A percentile compares a stretch with the other conserved stretches of the same genome.
Evolutionary conservation across 1,140 invertebrate genomes (phyloP).

Genomic region (Bathynomus jamesi): DNA sequence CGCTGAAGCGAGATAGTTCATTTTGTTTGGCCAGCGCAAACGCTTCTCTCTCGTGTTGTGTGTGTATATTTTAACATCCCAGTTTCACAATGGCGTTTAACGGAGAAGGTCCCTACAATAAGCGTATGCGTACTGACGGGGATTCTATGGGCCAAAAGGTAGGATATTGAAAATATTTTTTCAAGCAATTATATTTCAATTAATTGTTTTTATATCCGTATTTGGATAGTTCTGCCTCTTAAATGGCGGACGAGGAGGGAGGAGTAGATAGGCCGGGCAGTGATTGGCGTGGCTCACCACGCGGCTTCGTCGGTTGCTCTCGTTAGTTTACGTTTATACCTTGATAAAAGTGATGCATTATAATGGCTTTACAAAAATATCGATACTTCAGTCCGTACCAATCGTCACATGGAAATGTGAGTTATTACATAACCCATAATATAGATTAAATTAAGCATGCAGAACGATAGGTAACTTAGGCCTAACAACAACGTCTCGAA

Average conservation of each 20-base stretch:
- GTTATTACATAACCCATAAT: no score
- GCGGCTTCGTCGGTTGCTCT: not conserved
- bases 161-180: not conserved
- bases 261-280: not conserved
- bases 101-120: slow-evolving; percentile 50
- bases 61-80: slow-evolving; percentile 12
- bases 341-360: slow-evolving; percentile 1
- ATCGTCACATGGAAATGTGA: not conserved
- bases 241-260: not conserved
- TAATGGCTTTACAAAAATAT: not conserved
- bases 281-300: not conserved
- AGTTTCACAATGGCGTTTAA: slow-evolving; percentile 49
- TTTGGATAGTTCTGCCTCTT: not conserved
- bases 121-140: slow-evolving; percentile 47
- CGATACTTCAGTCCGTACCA: not conserved
- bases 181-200: not conserved
- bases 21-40: not conserved
- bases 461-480: no score
- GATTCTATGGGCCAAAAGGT: slow-evolving; percentile 50
- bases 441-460: no score
- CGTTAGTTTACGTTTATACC: not conserved
- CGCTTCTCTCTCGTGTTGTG: not conserved
- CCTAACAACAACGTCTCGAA: no score
- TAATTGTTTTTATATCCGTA: not conserved
- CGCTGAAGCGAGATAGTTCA: not conserved